These are phyloP conservation scores for Alsophila aescularia DNA, from an alignment of 2,888 invertebrate species.

Conservation along the genomic window DNA sequence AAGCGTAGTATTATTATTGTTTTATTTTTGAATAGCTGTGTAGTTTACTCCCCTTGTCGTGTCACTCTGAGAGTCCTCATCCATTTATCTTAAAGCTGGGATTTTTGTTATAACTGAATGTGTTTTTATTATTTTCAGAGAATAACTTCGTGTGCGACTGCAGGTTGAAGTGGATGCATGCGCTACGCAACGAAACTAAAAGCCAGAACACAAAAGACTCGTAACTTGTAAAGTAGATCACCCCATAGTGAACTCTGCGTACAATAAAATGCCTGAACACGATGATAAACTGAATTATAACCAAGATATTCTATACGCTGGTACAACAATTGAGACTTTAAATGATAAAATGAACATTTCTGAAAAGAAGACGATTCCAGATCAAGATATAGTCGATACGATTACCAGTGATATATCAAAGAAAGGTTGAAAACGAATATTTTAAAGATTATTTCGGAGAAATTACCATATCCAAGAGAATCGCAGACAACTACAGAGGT, in stretches of 20 bases:
- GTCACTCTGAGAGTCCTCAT: constrained; percentile 17
- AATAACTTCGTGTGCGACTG: no score
- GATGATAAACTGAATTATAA: no score
- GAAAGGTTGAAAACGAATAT: constrained; percentile 64
- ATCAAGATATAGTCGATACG: constrained; percentile 51
- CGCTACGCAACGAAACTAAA: no score
- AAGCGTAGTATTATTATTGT: constrained; percentile 52
- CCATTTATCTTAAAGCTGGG: constrained; percentile 20
- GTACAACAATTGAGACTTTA: constrained; percentile 65
- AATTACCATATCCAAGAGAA: constrained; percentile 73
- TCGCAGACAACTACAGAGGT: constrained; percentile 65
- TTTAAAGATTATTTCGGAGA: constrained; percentile 70
- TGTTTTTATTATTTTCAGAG: constrained; percentile 60
- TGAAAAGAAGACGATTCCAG: constrained; percentile 57
- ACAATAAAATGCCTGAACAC: no score
- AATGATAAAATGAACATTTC: no score
- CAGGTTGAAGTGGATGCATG: no score
- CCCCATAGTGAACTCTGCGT: no score
- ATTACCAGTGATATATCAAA: constrained; percentile 58
- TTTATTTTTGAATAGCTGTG: constrained; percentile 44
- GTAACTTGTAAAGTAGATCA: constrained; percentile 64
- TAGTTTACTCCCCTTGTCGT: constrained; percentile 17
- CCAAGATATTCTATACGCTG: constrained; percentile 67
- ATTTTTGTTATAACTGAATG: constrained; percentile 23
- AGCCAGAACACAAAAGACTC: constrained; percentile 87